Conservation (phyloP, 2,888 invertebrate species). For the Neoscelio sp. region DNA sequence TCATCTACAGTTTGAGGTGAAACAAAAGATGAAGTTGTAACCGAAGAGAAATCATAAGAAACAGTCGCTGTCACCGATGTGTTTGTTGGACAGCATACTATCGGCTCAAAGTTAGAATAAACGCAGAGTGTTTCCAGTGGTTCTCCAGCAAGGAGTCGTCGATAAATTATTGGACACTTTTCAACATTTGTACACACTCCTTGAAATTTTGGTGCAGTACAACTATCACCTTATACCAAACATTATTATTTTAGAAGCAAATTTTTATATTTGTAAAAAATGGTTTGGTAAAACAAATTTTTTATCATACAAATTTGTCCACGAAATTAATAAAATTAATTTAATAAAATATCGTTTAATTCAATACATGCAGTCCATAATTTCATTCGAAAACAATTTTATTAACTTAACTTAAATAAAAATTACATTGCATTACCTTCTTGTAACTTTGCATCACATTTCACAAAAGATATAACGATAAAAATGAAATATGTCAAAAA, state of each 20-base stretch:
- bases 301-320: too few species aligned
- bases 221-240: constrained; percentile 67
- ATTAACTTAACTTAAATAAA: too few species aligned
- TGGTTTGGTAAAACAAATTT: too few species aligned
- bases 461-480: too few species aligned
- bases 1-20: neutral
- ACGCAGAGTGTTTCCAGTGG: constrained; percentile 71
- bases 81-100: constrained; percentile 77
- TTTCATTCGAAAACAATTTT: too few species aligned
- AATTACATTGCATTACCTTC: too few species aligned
- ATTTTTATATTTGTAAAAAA: too few species aligned
- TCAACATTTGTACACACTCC: constrained; percentile 72
- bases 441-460: too few species aligned
- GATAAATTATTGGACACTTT: constrained; percentile 71
- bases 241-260: neutral
- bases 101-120: constrained; percentile 67
- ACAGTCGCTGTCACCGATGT: neutral
- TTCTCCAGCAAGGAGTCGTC: constrained; percentile 72
- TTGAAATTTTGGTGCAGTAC: constrained; percentile 40
- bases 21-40: neutral
- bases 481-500: neutral
- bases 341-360: too few species aligned
- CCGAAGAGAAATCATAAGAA: neutral
- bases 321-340: too few species aligned
- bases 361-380: too few species aligned